These are phyloP conservation scores for Dipus sagitta DNA, from an alignment of 2,797 vertebrate genomes.

Conservation along the genomic window DNA sequence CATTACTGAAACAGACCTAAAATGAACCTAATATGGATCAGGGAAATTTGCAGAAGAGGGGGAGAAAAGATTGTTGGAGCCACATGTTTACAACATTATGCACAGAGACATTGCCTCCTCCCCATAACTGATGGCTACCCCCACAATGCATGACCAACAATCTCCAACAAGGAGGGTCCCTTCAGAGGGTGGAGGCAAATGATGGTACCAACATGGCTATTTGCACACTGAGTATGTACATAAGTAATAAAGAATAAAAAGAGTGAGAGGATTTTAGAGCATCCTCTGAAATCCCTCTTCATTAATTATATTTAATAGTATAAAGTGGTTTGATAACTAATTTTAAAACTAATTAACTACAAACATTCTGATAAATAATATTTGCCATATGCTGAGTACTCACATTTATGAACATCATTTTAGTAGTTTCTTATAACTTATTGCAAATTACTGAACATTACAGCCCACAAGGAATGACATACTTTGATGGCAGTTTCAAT, in stretches of 20 bases:
- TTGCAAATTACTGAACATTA: slow-evolving; percentile 60
- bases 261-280: slow-evolving; percentile 36
- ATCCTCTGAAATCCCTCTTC: slow-evolving; percentile 51
- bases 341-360: slow-evolving; percentile 68
- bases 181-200: too few relatives aligned
- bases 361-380: slow-evolving; percentile 69
- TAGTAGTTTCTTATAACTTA: slow-evolving; percentile 36
- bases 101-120: too few relatives aligned
- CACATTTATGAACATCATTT: slow-evolving; percentile 63
- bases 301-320: slow-evolving; percentile 71
- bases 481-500: slow-evolving; percentile 31
- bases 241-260: neutral
- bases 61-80: too few relatives aligned
- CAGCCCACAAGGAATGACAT: neutral
- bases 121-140: too few relatives aligned
- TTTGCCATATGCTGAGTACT: slow-evolving; percentile 58
- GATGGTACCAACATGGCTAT: too few relatives aligned
- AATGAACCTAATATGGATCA: too few relatives aligned
- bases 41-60: too few relatives aligned
- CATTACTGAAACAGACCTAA: too few relatives aligned
- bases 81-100: too few relatives aligned
- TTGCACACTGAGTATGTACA: too few relatives aligned
- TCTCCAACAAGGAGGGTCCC: too few relatives aligned
- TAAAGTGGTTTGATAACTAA: slow-evolving; percentile 67
- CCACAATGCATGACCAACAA: too few relatives aligned